A percentile compares a stretch with the other conserved stretches of the same genome.
phyloP scores from a whole-genome alignment of 2,888 invertebrate species.

The Nymphalis polychloros region DNA sequence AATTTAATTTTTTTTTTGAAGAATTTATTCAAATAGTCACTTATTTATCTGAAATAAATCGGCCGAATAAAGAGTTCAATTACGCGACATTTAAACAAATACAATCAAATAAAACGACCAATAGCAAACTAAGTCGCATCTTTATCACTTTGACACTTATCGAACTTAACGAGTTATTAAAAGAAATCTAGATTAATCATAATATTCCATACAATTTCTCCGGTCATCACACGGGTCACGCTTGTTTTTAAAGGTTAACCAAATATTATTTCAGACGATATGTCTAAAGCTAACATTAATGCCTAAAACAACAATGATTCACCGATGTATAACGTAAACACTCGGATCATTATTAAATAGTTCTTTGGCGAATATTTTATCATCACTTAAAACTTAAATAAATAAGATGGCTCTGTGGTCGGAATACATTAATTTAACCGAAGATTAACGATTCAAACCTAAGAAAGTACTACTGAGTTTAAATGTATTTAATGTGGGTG shows the following conservation, averaged over 20 bases:
- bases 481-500: no score
- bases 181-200: not conserved
- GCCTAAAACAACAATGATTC: constrained; percentile 33
- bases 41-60: no score
- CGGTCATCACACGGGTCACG: constrained; percentile 19
- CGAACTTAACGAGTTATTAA: not conserved
- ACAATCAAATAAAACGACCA: not conserved
- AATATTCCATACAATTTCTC: constrained; percentile 4
- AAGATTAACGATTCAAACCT: no score
- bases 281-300: constrained; percentile 20
- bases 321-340: constrained; percentile 11
- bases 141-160: no score
- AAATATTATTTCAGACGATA: constrained; percentile 31
- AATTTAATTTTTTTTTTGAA: no score
- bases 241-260: constrained; percentile 20
- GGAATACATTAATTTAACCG: no score
- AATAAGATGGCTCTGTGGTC: no score
- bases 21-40: no score
- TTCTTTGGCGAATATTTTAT: constrained; percentile 11
- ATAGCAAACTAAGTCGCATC: not conserved
- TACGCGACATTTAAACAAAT: no score
- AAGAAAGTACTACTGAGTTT: no score
- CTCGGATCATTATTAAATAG: not conserved
- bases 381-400: no score
- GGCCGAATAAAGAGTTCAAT: no score